Percentiles rank a stretch among this genome's conserved stretches.
These are phyloP conservation scores for Caenorhabditis uteleia DNA, from an alignment of 2,888 invertebrate genomes.

Conservation along the genomic window DNA sequence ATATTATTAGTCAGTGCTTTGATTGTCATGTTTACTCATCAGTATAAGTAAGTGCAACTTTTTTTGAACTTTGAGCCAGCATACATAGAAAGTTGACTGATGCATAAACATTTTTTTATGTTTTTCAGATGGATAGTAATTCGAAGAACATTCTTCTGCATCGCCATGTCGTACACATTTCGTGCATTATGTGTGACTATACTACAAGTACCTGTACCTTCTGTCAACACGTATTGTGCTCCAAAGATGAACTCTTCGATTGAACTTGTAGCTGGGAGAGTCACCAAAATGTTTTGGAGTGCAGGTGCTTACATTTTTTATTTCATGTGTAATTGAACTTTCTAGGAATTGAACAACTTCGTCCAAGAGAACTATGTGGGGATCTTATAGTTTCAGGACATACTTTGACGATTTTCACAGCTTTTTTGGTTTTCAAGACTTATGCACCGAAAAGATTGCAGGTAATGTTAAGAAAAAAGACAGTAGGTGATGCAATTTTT, in stretches of 20 bases:
- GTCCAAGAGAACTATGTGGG: conserved; percentile 62
- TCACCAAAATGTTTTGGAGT: conserved; percentile 64
- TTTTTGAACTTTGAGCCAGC: not conserved
- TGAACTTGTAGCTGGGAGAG: conserved; percentile 45
- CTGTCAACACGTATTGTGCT: conserved; percentile 65
- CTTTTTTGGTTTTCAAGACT: conserved; percentile 55
- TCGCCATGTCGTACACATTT: conserved; percentile 57
- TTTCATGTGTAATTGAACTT: too few species aligned
- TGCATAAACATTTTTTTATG: not conserved
- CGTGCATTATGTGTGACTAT: conserved; percentile 63
- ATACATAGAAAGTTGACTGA: too few species aligned
- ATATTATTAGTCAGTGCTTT: conserved; percentile 53
- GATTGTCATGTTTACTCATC: conserved; percentile 56
- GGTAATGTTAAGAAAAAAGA: too few species aligned
- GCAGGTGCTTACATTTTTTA: too few species aligned
- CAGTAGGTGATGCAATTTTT: not conserved
- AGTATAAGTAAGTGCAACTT: conserved; percentile 45
- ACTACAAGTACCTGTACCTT: conserved; percentile 67
- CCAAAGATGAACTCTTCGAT: conserved; percentile 51
- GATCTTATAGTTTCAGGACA: conserved; percentile 68
- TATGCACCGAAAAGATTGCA: conserved; percentile 61
- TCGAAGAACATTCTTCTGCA: conserved; percentile 57
- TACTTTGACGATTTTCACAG: conserved; percentile 62
- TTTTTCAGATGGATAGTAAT: conserved; percentile 46
- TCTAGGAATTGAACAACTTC: conserved; percentile 60